Evolutionary conservation across 2,888 invertebrate genomes (phyloP), one percentile per base, ranked within the genome.

Genomic region (Cheilosia scutellata): DNA sequence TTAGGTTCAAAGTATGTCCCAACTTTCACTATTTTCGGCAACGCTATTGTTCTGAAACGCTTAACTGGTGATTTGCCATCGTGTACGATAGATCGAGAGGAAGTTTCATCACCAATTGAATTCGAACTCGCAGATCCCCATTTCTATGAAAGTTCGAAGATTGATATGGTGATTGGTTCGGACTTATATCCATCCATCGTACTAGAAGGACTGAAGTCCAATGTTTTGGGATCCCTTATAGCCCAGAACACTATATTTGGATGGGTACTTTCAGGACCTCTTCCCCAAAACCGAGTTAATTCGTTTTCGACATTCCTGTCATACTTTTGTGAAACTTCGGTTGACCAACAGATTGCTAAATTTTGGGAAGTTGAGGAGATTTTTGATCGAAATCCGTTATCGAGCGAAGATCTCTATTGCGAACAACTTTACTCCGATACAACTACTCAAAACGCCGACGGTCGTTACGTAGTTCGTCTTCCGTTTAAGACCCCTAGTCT

Each of bases 171-270:
- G 5, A 42, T 74, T 42, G 75, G 66, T 2, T 13, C 16, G 11
- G 75, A 65, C 25, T 9, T 57, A 31, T 75, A 75, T 44, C 20
- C 53, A 5, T 16, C 53, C 9, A 63, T 75, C 5, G 13, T 75
- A 2, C 6, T 13, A 5, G 75, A 75, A 25, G 75, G 65, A 2
- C 5, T 57, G 1, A 55, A 65, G 7, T 13, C 40, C 5, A 40
- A 66, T 20, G 16, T 57, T 11, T 65, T 33, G 2, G 44, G 65
- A 9, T 40, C 40, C 4, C 49, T 60, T 20, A 13, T 71, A 29
- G 71, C 71, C 11, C 71, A 71, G 4, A 40, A 57, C 9, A 70
- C 44, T 1, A n/a, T 57, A n/a, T 57, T 70, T 31, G 58, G 57
- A 7, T 71, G 44, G 47, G 42, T 71, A 16, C 11, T 71, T 3